phyloP scores from a whole-genome alignment of 2,113 vertebrate species.

The Orthochromis indermauri region DNA sequence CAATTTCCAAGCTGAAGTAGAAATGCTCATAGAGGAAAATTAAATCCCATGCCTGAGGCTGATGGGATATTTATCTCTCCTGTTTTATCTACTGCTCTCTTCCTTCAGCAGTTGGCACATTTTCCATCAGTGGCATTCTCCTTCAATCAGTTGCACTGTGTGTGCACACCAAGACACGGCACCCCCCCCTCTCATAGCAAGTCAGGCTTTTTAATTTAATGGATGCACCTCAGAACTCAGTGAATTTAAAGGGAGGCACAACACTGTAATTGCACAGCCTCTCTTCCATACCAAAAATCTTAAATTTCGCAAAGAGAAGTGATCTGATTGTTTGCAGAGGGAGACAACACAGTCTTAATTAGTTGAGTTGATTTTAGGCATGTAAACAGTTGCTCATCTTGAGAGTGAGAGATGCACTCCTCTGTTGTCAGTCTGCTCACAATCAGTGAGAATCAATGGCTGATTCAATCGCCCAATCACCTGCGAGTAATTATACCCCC shows the following conservation, averaged over 20 bases:
- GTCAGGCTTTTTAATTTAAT: conserved; percentile 25
- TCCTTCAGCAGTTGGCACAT: conserved; percentile 52
- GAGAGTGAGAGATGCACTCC: background rate
- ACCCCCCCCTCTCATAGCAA: background rate
- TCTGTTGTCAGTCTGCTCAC: background rate
- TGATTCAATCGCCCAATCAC: conserved; percentile 7
- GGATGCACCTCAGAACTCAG: conserved; percentile 8
- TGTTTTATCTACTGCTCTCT: conserved; percentile 58
- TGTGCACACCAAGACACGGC: conserved; percentile 11
- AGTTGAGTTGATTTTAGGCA: background rate
- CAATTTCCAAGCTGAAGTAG: conserved; percentile 59
- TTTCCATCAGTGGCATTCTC: conserved; percentile 60
- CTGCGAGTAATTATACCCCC: background rate
- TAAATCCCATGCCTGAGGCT: conserved; percentile 61
- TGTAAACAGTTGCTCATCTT: conserved; percentile 19
- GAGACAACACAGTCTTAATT: background rate
- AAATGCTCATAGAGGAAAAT: conserved; percentile 66
- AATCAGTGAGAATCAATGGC: conserved; percentile 8
- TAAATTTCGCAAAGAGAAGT: background rate
- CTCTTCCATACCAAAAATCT: background rate
- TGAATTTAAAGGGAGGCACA: background rate
- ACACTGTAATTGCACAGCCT: background rate
- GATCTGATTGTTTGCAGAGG: background rate
- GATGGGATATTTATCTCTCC: conserved; percentile 67
- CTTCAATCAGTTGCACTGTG: conserved; percentile 49